Evolutionary conservation across 2,888 invertebrate species (phyloP), one percentile per base, ranked within the genome.

Genomic region (Drosophila lacicola): DNA sequence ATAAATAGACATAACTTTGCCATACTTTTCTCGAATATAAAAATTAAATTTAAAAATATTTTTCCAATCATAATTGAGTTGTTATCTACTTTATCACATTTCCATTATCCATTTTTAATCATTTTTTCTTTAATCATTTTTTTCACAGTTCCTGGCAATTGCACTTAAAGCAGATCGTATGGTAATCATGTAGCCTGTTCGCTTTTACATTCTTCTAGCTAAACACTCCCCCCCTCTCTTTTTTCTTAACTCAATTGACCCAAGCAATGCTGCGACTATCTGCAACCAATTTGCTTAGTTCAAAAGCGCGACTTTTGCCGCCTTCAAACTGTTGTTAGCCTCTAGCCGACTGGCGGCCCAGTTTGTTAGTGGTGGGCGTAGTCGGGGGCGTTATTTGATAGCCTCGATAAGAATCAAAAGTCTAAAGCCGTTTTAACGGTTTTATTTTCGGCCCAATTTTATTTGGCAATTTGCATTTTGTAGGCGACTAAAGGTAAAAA

Each of bases 401-500:
- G 62, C 39, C 37, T 41, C 57, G 84, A 82, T 82, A 65, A 62
- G 72, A 47, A 80, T 85, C 72, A 29, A 51, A 66, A 64, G 49
- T 42, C 51, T 47, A 69, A 50, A 42, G 60, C 68, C n/a, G 46
- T 78, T 75, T 75, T 80, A 65, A 41, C 58, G 58, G 44, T 53
- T 34, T 54, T 68, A 45, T 44, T n/a, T 34, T 33, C 6, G 47
- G 44, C 61, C 37, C 66, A 77, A 78, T 78, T 82, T 66, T 66
- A 70, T 82, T 67, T 60, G 75, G 75, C 65, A 60, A 77, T 84
- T 79, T 72, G 68, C 64, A 67, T 69, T 64, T 67, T 65, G 29
- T 46, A 33, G 58, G 41, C 45, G 47, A 62, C 51, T 29, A 17
- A 9, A 49, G 37, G 19, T 42, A 13, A 41, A 71, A 75, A 67